These are phyloP conservation scores for Rhadina sibilatrix DNA, from an alignment of 2,113 vertebrate species.

Conservation along the genomic window DNA sequence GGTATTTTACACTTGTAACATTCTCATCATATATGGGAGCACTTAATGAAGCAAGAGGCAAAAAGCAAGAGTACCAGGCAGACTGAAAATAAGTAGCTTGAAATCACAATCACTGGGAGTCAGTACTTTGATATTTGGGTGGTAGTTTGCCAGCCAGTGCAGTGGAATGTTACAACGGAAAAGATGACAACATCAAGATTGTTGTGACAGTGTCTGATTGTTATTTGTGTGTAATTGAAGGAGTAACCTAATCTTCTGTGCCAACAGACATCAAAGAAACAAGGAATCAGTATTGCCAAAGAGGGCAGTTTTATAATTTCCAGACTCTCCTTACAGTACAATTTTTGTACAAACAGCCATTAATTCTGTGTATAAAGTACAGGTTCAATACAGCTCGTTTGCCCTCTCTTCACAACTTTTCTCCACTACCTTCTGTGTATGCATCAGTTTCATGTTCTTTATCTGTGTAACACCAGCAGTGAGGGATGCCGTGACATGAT, in stretches of 20 bases:
- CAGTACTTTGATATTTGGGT: neutral
- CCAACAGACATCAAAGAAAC: slow-evolving; percentile 31
- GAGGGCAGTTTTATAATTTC: slow-evolving; percentile 13
- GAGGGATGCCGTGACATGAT: neutral
- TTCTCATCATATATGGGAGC: neutral
- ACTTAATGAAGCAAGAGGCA: neutral
- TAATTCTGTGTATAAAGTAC: neutral
- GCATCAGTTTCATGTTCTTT: neutral
- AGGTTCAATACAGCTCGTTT: neutral
- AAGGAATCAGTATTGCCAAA: neutral
- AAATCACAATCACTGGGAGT: neutral
- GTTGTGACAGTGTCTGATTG: slow-evolving; percentile 44
- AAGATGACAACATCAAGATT: slow-evolving; percentile 1
- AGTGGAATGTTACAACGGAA: neutral
- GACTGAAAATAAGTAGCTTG: neutral
- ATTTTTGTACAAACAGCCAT: neutral
- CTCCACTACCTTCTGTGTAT: neutral
- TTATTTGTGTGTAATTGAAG: slow-evolving; percentile 30
- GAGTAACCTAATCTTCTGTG: slow-evolving; percentile 38
- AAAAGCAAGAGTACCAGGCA: neutral
- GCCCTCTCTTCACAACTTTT: neutral
- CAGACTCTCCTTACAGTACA: neutral
- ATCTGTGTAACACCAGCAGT: neutral
- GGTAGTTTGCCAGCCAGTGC: neutral
- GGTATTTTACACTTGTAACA: neutral